Evolutionary conservation across 1,140 invertebrate genomes (phyloP).

Genomic region (Sinella curviseta): DNA sequence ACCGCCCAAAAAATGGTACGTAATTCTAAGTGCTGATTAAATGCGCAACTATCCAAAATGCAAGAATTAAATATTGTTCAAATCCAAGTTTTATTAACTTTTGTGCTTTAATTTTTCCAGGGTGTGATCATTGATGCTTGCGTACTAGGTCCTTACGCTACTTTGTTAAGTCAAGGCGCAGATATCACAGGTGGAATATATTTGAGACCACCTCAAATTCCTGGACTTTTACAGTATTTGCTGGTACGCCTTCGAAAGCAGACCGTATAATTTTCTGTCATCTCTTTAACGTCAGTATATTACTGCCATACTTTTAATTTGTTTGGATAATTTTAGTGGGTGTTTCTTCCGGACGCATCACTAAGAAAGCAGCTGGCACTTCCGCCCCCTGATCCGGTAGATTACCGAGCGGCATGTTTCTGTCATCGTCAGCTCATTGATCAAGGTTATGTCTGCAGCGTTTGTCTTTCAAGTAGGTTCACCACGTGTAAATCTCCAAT

Average conservation of each 20-base stretch:
- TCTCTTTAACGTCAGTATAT: too few species aligned
- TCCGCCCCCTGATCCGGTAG: constrained; percentile 85
- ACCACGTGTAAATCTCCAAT: too few species aligned
- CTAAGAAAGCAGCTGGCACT: constrained; percentile 80
- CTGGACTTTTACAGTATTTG: constrained; percentile 88
- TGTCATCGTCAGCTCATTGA: constrained; percentile 95
- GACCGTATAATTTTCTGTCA: constrained; percentile 28
- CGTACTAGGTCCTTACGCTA: constrained; percentile 85
- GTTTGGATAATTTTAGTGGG: constrained; percentile 70
- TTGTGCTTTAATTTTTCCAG: too few species aligned
- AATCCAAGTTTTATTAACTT: too few species aligned
- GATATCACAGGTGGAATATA: constrained; percentile 94
- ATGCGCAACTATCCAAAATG: too few species aligned
- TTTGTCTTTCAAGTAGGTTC: constrained; percentile 89
- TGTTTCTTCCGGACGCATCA: constrained; percentile 82
- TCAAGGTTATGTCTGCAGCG: constrained; percentile 95
- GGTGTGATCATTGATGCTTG: constrained; percentile 91
- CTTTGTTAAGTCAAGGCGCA: constrained; percentile 89
- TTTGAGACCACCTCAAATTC: constrained; percentile 72
- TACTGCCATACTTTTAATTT: constrained; percentile 1
- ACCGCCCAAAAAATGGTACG: constrained; percentile 80
- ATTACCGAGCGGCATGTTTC: constrained; percentile 95
- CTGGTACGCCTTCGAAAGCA: constrained; percentile 66
- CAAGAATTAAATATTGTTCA: too few species aligned
- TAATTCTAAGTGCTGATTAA: too few species aligned